Base-by-base conservation (phyloP, 2,113 vertebrate genomes). In the Spilogale gracilis region DNA sequence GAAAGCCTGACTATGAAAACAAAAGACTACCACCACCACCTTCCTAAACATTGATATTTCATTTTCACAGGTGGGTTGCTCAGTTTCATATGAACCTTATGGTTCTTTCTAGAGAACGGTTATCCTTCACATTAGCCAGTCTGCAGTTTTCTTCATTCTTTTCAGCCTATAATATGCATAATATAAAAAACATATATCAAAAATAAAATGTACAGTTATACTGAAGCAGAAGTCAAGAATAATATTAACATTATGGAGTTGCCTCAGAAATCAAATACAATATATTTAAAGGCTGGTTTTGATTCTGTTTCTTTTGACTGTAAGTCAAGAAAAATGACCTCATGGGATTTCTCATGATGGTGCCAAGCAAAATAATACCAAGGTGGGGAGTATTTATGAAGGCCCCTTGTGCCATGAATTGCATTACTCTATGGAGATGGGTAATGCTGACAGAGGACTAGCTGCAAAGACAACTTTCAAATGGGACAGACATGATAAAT, bases 291-390 rank as follows among this genome's bases (percentile, higher is more conserved):
- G 65, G 38, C 52, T 96, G 86, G 86, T 94, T 97, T 97, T 97
- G 63, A 97, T 96, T 97, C 95, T 97, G 81, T 97, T 98, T 96
- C 89, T 97, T 97, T 97, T 98, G 81, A 97, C 73, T 93, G 89
- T 89, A 93, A 96, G 76, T 98, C 96, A 95, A 96, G 89, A 92
- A 79, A 92, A 84, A 97, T 97, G 82, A 97, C 83, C 60, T 98
- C 91, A 97, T 95, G 96, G 69, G 87, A 95, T 94, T 93, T 95
- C 95, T 97, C 43, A 48, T 8, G 16, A 69, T 69, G 38, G 54
- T 94, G 69, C 96, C 95, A 97, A 94, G 67, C 79, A 95, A 97
- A 98, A 89, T 52, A 97, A 87, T 43, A 76, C 9, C 38, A 87
- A 18, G 56, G 54, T 48, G 23, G 20, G n/a, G 18, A 76, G 6